Base-by-base conservation (phyloP, 2,888 invertebrate genomes). In the Lacanobia oleracea region DNA sequence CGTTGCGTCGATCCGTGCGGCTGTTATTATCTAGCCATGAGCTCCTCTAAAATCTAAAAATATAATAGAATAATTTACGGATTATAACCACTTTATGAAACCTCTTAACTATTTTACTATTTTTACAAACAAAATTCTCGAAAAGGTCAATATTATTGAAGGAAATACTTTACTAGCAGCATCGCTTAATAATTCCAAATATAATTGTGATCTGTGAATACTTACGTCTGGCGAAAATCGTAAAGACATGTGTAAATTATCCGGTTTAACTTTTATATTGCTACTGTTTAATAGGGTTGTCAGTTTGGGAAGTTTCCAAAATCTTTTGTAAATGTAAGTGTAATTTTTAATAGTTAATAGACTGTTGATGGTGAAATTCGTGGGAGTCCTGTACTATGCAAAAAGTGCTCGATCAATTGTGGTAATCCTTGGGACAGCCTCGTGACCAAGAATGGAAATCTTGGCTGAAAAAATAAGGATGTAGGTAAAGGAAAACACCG, bases 171-270 rank as follows among this genome's bases (percentile, higher is more conserved):
- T 59, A 75, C 50, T 12, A 23, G 33, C 53, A 43, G 21, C 66
- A 51, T 66, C 61, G 54, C 56, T 59, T 76, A 69, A 63, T 64
- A 80, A 61, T 57, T 73, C 50, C n/a, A 59, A 73, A 68, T 63
- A n/a, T 73, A 72, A 66, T 23, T 48, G 27, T 77, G 56, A 62
- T 45, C 62, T 73, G 53, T 60, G 50, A 67, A 59, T 21, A 73
- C 64, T 79, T 68, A 59, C 18, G 23, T 68, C 65, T 68, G 54
- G 66, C 56, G 45, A 74, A 57, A 74, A 67, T 77, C 74, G 63
- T 80, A 67, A 77, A 76, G 54, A 67, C 73, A 73, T 50, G 69
- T 83, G 77, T 77, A 68, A 83, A 77, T 56, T 71, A 60, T 40
- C 21, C 33, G 50, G 40, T 64, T 65, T 53, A 65, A 70, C 64